Evolutionary conservation across 2,797 vertebrate species (phyloP), one percentile per base, ranked within the genome.

Genomic region (Rhyacichthys aspro): DNA sequence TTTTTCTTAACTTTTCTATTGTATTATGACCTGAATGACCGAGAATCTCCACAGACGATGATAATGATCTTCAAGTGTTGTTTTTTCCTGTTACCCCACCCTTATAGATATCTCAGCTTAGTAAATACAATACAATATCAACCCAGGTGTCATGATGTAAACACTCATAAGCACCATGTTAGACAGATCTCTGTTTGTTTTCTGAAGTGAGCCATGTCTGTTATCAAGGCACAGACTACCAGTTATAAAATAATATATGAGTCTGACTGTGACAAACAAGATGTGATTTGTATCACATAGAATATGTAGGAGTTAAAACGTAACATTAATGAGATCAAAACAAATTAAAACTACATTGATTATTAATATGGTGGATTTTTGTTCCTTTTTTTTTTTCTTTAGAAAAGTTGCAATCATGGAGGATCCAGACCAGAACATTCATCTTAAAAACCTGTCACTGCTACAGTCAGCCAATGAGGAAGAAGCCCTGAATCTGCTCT

Each of bases 381-480:
- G 44, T 33, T 64, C 47, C 1, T 53, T 53, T 44, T 53, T n/a
- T n/a, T n/a, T n/a, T n/a, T n/a, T n/a, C n/a, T n/a, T 0, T 81
- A 99, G 98, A 75, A 97, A 94, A 88, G 95, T 99, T 56, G 88
- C 90, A 17, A 92, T 98, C 69, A 91, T 95, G 93, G 96, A 98
- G 82, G 97, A 99, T 71, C 54, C 93, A 11, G 94, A 99, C 62
- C 96, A 98, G 84, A 98, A 97, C 77, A 95, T 99, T 81, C 97
- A 98, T 68, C 92, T 99, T 41, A 97, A 90, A 90, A 98, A 98
- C 81, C 88, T 99, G 44, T 96, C 96, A n/a, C 86, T 97, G 76
- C 95, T 94, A 58, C 94, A 93, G 81, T 94, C 96, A 16, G 86
- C 80, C 10, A 99, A 86, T 15, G 96, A 99, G 82, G 96, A 98